A percentile compares a stretch with the other conserved stretches of the same genome.
Evolutionary conservation across 2,888 invertebrate genomes (phyloP).

Genomic region (Yponomeuta malinellus): DNA sequence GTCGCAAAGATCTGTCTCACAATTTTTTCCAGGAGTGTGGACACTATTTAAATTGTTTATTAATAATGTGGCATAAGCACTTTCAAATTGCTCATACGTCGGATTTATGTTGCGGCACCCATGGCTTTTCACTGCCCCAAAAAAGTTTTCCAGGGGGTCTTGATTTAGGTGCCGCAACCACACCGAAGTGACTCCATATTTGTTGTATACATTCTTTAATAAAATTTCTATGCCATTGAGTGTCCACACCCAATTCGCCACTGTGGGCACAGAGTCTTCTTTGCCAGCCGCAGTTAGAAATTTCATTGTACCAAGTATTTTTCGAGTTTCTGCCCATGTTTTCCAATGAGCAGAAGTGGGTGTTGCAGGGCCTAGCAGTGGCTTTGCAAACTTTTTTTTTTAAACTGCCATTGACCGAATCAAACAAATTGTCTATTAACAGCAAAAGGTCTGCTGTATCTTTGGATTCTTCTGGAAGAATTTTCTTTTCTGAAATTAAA

Average conservation of each 20-base stretch:
- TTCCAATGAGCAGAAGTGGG: neutral
- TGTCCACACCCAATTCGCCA: slow-evolving; percentile 24
- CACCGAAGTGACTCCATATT: slow-evolving; percentile 23
- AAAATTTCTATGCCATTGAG: slow-evolving; percentile 13
- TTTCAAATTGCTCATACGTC: neutral
- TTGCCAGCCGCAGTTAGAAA: slow-evolving; percentile 17
- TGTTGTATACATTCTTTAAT: slow-evolving; percentile 14
- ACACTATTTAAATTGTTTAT: neutral
- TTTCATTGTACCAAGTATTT: slow-evolving; percentile 19
- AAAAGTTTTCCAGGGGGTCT: slow-evolving; percentile 28
- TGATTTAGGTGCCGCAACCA: slow-evolving; percentile 29
- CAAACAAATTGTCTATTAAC: neutral
- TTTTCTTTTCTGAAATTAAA: slow-evolving; percentile 10
- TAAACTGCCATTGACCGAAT: neutral
- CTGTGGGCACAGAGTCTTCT: slow-evolving; percentile 20
- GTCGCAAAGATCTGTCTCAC: neutral
- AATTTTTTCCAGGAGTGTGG: neutral
- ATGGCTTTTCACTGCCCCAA: slow-evolving; percentile 25
- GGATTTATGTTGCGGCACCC: slow-evolving; percentile 20
- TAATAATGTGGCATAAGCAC: neutral
- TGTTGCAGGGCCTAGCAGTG: neutral
- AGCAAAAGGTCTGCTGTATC: slow-evolving; percentile 4
- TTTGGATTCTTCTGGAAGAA: neutral
- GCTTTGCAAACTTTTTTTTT: neutral
- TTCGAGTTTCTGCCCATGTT: slow-evolving; percentile 6